Evolutionary conservation across 1,140 invertebrate species (phyloP).

Genomic region (Zaprionus vittiger): DNA sequence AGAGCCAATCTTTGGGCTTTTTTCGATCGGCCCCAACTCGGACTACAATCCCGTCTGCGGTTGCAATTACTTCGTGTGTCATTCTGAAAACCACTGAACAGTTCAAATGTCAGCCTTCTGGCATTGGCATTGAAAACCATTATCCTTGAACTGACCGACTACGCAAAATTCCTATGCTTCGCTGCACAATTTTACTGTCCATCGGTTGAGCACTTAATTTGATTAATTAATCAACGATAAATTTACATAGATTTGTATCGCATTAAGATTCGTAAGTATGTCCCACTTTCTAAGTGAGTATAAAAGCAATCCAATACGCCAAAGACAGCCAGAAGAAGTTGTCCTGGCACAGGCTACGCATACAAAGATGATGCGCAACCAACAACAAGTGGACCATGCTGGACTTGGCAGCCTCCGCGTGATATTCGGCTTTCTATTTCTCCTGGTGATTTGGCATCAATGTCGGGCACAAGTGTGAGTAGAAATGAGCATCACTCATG

Average conservation of each 20-base stretch:
- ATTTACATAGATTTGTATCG: conserved; percentile 58
- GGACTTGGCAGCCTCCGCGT: conserved; percentile 25
- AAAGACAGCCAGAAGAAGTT: conserved; percentile 10
- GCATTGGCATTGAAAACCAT: conserved; percentile 38
- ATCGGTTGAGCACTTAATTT: conserved; percentile 24
- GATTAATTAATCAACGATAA: conserved; percentile 53
- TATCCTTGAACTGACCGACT: conserved; percentile 16
- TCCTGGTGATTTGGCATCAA: conserved; percentile 32
- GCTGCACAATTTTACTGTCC: conserved; percentile 27
- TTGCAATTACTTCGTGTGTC: conserved; percentile 18
- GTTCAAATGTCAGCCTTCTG: conserved; percentile 1
- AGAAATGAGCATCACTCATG: not conserved
- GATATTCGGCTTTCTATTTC: conserved; percentile 21
- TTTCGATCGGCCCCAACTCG: not conserved
- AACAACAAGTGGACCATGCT: conserved; percentile 13
- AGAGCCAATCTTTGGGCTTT: not conserved
- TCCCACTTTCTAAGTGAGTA: conserved; percentile 11
- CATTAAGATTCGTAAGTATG: conserved; percentile 15
- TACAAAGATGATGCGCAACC: conserved; percentile 38
- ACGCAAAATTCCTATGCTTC: conserved; percentile 20
- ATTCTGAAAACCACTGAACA: conserved; percentile 18
- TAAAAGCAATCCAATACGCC: conserved; percentile 37
- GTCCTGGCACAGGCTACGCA: conserved; percentile 11
- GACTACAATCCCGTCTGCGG: not conserved
- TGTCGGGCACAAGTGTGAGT: conserved; percentile 32